Conservation (phyloP, 2,797 vertebrate species). For the Allobates femoralis region DNA sequence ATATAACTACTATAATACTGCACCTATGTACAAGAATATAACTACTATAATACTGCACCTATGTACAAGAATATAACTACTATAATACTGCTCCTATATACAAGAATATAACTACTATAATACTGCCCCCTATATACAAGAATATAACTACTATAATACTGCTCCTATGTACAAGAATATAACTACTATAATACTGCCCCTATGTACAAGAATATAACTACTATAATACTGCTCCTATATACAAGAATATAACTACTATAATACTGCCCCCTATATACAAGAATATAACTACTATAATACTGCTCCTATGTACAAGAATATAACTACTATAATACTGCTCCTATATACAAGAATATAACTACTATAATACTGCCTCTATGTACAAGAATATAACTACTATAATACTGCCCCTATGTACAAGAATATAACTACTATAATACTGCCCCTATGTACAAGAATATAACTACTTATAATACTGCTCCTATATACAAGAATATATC, state of each 20-base stretch:
- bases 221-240: neutral
- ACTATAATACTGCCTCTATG: too few species aligned
- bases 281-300: conserved; percentile 9
- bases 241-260: conserved; percentile 4
- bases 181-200: neutral
- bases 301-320: too few species aligned
- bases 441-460: neutral
- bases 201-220: too few species aligned
- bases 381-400: conserved; percentile 12
- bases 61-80: conserved; percentile 9
- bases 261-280: neutral
- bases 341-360: neutral
- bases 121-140: neutral
- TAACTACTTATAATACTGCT: neutral
- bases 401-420: neutral
- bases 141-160: conserved; percentile 10
- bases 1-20: neutral
- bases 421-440: conserved; percentile 9
- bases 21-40: neutral
- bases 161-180: conserved; percentile 12
- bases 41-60: conserved; percentile 8
- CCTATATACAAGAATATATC: neutral
- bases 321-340: too few species aligned
- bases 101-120: neutral
- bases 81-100: neutral